Base-by-base conservation (phyloP, 2,113 vertebrate genomes). In the Sceloporus tristichus region DNA sequence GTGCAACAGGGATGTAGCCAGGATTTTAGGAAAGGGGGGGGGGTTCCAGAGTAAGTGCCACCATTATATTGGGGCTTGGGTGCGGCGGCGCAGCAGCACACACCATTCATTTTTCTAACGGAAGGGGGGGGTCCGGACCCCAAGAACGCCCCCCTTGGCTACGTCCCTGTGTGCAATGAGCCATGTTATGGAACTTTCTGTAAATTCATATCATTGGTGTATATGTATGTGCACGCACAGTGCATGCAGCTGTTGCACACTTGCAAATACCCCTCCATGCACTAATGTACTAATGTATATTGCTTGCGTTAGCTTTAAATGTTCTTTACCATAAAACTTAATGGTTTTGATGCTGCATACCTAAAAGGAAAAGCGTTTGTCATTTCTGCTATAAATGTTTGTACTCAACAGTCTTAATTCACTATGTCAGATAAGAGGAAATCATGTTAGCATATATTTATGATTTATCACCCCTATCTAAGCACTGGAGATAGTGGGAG, bases 361-460 rank as follows among this genome's bases (percentile, higher is more conserved):
- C 85, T 94, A 93, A 95, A 93, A 94, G 85, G 84, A 95, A 94
- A 77, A 48, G 48, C 77, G 79, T 92, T 95, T 95, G 93, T 94
- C 95, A 94, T 93, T 91, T 96, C 95, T 93, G 75, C 91, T 93
- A 0, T 92, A 94, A 95, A 91, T 92, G 90, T 96, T 95, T 94
- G 91, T 95, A 91, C 42, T 90, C 86, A 54, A 92, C 38, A 91
- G 56, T 93, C 91, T 94, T 94, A 95, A 95, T 95, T 95, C 90
- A 94, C 75, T 88, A 87, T 92, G 75, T 94, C 92, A 95, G 86
- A 92, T 94, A 93, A 92, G 77, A 95, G 88, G 95, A 95, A 96
- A 93, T 94, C 84, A 91, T 84, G 82, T 95, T 95, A 91, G 79
- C 88, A 90, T 94, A 56, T 86, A 93, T 93, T 94, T 94, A 91